Base-by-base conservation (phyloP, 2,797 vertebrate genomes). In the Gallirallus australis region DNA sequence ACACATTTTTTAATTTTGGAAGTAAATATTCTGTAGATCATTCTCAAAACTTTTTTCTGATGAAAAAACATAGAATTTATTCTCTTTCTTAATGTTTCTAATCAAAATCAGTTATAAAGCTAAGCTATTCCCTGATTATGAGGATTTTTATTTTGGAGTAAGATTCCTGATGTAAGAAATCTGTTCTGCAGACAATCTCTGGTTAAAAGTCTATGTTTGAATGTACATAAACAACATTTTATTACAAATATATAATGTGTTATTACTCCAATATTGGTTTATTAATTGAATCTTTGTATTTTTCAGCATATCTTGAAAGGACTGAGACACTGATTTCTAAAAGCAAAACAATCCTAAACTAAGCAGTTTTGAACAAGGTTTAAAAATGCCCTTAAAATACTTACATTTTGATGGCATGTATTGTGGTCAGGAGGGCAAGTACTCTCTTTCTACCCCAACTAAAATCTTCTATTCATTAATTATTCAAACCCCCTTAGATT, bases 381-480 rank as follows among this genome's bases (percentile, higher is more conserved):
- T 91, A 27, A 73, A 70, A 82, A 79, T 68, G 42, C 9, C 12
- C 12, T 24, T 70, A 66, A 71, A 93, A 24, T 11, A 45, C 5
- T 48, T 40, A 4, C 2, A 40, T 70, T 65, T 70, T 68, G 5
- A 57, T 82, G 15, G 10, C 6, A 23, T 5, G 4, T 33, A 57
- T 39, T 70, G 31, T 82, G 63, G 75, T 78, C 78, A 63, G 64
- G 91, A 45, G 68, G 90, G 33, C 86, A 68, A 95, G 89, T 71
- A 86, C 10, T 86, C 45, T 60, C 63, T 86, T 65, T 81, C 92
- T 86, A 94, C 37, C 53, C 76, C 79, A 88, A 68, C 50, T 90
- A 90, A 94, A 95, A 94, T 94, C 50, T 70, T 28, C 20, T 96
- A 80, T 96, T 97, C 89, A 91, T 95, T 96, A 96, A 81, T 96